phyloP scores from a whole-genome alignment of 1,140 invertebrate genomes.

The Drosophila setifemur region DNA sequence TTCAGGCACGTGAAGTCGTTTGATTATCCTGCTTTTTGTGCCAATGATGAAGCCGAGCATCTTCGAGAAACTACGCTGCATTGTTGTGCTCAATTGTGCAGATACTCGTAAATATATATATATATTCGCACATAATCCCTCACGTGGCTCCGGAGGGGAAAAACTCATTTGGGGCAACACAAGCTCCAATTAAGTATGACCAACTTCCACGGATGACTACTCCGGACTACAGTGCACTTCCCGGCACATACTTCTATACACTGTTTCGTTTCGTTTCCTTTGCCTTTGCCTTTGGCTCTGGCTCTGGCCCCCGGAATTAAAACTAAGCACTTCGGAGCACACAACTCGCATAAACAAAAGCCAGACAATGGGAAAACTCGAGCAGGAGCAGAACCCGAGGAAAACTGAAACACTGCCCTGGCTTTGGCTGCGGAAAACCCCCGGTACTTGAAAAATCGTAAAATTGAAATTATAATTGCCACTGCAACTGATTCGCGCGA shows the following conservation, averaged over 20 bases:
- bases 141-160: constrained; percentile 27
- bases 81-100: constrained; percentile 8
- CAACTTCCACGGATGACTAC: constrained; percentile 33
- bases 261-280: constrained; percentile 31
- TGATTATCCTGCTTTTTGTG: constrained; percentile 60
- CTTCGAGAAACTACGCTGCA: constrained; percentile 4
- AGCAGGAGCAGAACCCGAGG: background rate
- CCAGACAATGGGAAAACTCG: constrained; percentile 4
- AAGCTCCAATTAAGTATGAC: constrained; percentile 40
- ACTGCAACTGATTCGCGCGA: constrained; percentile 67
- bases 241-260: background rate
- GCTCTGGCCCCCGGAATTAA: constrained; percentile 42
- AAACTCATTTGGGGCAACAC: constrained; percentile 42
- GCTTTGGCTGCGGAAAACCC: constrained; percentile 27
- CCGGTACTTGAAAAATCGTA: constrained; percentile 73
- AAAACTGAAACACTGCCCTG: constrained; percentile 4
- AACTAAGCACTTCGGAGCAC: constrained; percentile 72
- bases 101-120: constrained; percentile 16
- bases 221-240: background rate
- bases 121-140: constrained; percentile 34
- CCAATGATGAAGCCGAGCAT: constrained; percentile 29
- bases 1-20: constrained; percentile 67
- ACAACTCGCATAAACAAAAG: constrained; percentile 67
- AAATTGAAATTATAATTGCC: constrained; percentile 78
- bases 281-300: constrained; percentile 56